Conservation (phyloP, 1,140 invertebrate genomes). For the Geopemphigus sp. region DNA sequence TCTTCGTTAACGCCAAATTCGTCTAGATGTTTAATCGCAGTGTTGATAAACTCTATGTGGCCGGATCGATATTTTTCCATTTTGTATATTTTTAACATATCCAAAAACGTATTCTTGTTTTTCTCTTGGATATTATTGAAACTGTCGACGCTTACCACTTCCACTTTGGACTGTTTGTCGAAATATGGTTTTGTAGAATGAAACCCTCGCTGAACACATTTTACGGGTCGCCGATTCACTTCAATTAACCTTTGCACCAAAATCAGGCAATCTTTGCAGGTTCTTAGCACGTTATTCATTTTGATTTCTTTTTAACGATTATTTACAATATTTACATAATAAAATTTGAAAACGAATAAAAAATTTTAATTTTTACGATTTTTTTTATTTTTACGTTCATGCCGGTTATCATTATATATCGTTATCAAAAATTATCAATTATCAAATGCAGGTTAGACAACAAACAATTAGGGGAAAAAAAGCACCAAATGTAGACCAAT, state of each 20-base stretch:
- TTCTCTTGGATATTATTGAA: constrained; percentile 60
- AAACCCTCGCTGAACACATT: constrained; percentile 1
- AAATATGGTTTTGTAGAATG: neutral
- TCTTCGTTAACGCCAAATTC: constrained; percentile 88
- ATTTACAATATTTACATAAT: neutral
- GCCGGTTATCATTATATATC: neutral
- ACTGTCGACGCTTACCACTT: constrained; percentile 41
- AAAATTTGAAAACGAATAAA: neutral
- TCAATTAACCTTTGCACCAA: neutral
- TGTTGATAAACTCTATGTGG: constrained; percentile 91
- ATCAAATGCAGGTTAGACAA: neutral
- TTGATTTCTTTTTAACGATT: neutral
- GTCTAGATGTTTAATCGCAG: constrained; percentile 83
- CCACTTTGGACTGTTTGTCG: neutral
- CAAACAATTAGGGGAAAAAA: too few species aligned
- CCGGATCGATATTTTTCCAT: constrained; percentile 65
- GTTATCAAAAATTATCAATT: neutral
- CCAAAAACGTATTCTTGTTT: constrained; percentile 71
- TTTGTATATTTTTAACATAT: constrained; percentile 71
- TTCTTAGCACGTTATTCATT: constrained; percentile 20
- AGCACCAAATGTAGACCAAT: too few species aligned
- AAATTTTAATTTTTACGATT: neutral
- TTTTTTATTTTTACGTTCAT: neutral
- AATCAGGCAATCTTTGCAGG: neutral
- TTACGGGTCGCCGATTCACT: neutral